These are phyloP conservation scores for Palythoa grandis DNA, from an alignment of 92 coral and sea anemone genomes.

Conservation along the genomic window DNA sequence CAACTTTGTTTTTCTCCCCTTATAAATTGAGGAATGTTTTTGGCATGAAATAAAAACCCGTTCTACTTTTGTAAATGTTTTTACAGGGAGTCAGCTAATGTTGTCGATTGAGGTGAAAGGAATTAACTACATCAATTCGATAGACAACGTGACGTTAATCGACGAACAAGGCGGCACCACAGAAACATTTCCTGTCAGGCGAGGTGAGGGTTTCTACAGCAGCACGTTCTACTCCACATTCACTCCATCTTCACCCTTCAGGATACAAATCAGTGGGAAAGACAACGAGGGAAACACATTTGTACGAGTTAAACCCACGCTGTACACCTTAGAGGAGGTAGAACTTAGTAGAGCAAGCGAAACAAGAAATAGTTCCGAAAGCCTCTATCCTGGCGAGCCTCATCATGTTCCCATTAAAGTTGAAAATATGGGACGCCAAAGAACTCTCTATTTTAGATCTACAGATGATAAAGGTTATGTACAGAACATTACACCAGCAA, in stretches of 20 bases:
- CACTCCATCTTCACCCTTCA: conserved; percentile 47
- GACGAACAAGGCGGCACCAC: conserved; percentile 42
- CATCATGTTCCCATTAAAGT: conserved; percentile 45
- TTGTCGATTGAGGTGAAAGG: conserved; percentile 14
- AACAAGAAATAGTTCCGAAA: neutral
- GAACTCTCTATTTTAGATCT: conserved; percentile 41
- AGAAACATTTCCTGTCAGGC: conserved; percentile 54
- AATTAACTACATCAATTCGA: neutral
- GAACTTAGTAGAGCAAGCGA: conserved; percentile 35
- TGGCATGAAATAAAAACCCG: too few relatives aligned
- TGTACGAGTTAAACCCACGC: conserved; percentile 47
- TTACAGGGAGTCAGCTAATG: neutral
- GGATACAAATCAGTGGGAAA: conserved; percentile 46
- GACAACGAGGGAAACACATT: conserved; percentile 34
- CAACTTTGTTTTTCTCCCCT: too few relatives aligned
- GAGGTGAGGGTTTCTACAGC: conserved; percentile 54
- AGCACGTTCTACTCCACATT: conserved; percentile 35
- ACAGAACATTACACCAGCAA: conserved; percentile 3
- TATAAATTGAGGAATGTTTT: too few relatives aligned
- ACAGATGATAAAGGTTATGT: conserved; percentile 46
- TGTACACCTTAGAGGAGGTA: conserved; percentile 40
- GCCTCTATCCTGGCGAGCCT: conserved; percentile 47
- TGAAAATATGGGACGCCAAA: conserved; percentile 45
- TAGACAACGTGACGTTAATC: conserved; percentile 39
- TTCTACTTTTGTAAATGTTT: neutral